Evolutionary conservation across 2,888 invertebrate species (phyloP), one percentile per base, ranked within the genome.

Genomic region (Tuta absoluta): DNA sequence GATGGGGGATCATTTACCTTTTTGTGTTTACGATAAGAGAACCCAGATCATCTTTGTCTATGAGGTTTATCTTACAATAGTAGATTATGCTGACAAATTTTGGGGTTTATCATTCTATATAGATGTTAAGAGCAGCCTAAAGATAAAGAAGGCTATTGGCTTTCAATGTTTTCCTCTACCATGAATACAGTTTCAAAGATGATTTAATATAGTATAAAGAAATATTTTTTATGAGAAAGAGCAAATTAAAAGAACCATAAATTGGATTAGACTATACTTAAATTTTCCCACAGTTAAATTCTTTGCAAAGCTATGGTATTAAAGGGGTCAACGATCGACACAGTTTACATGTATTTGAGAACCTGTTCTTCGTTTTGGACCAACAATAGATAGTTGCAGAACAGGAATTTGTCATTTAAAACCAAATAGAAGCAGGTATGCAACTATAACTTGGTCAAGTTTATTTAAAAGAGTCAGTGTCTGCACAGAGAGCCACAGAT

Each of bases 1-100:
- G n/a, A n/a, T n/a, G n/a, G 12, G 21, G 2, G 38, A 19, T 58
- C 58, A 21, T 58, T 58, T 11, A 58, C 58, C 23, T 38, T 56
- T 12, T 24, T 21, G 10, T 38, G 33, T 21, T 58, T 33, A 58
- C 56, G 17, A 24, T n/a, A n/a, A n/a, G n/a, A n/a, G n/a, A n/a
- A n/a, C n/a, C n/a, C n/a, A n/a, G n/a, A n/a, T n/a, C n/a, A n/a
- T n/a, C n/a, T n/a, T n/a, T n/a, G n/a, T n/a, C n/a, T n/a, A n/a
- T n/a, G n/a, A n/a, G n/a, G n/a, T n/a, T n/a, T n/a, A n/a, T n/a
- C n/a, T n/a, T n/a, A n/a, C n/a, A n/a, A n/a, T n/a, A n/a, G n/a
- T n/a, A n/a, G n/a, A n/a, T n/a, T n/a, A n/a, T n/a, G n/a, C n/a
- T n/a, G n/a, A n/a, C n/a, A n/a, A n/a, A n/a, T n/a, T n/a, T n/a